Base-by-base conservation (phyloP, 2,888 invertebrate species). In the Caenorhabditis auriculariae region DNA sequence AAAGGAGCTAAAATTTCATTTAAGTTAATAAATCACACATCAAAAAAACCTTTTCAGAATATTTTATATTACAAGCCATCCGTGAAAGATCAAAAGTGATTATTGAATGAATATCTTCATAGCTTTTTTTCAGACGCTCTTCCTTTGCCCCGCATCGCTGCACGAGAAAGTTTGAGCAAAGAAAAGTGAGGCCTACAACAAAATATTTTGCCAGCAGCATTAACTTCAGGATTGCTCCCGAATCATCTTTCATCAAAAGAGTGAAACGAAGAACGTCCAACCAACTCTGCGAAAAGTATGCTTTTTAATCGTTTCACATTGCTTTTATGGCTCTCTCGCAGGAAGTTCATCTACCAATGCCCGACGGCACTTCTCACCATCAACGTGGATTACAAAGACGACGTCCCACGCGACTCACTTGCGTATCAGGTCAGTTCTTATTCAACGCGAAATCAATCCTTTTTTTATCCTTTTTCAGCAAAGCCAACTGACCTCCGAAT, bases 281-380 rank as follows among this genome's bases (percentile, higher is more conserved):
- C 6, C 27, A 54, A 54, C 48, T 64, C 38, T 64, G 64, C 47
- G 65, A 65, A 42, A 65, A 65, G 58, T 60, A n/a, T 27, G 5
- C 9, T 39, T 5, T n/a, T 15, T 42, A 0, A 1, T 26, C 46
- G 17, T 4, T 28, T 37, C 21, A 45, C 7, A 24, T 4, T 21
- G 29, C 26, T 21, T 26, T 52, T 15, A 44, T 4, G 12, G 2
- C 32, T 27, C 21, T 29, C 17, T 58, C 73, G 47, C 47, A 76
- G 76, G 45, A 57, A 64, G 3, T 79, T 79, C 67, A 69, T 72
- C 28, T 79, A 79, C 61, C 69, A 74, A 44, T 79, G 79, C 54
- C 79, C 79, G 19, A 76, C 76, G 2, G 63, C 61, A 39, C 57
- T 77, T n/a, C 68, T 79, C 37, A 79, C 78, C 0, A 78, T 79